A percentile compares a stretch with the other conserved stretches of the same genome.
phyloP scores from a whole-genome alignment of 2,888 invertebrate genomes.

The Thysanoteuthis rhombus region DNA sequence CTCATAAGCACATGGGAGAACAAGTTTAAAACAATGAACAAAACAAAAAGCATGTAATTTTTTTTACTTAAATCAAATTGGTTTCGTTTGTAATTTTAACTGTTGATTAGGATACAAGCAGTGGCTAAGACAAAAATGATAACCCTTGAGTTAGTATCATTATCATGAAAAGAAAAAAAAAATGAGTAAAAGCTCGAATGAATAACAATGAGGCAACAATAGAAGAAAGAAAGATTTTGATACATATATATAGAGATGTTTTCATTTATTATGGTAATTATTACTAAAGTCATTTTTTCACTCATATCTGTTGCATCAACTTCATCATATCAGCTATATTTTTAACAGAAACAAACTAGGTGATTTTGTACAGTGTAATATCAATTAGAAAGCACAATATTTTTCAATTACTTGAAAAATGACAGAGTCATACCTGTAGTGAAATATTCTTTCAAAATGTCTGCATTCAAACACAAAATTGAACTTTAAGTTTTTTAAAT shows the following conservation, averaged over 20 bases:
- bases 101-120: background rate
- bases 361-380: background rate
- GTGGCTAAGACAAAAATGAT: background rate
- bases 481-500: background rate
- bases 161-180: no score
- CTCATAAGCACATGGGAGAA: background rate
- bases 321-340: background rate
- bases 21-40: constrained; percentile 1
- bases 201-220: background rate
- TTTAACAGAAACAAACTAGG: background rate
- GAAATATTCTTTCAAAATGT: background rate
- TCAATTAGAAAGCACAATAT: background rate
- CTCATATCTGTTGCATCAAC: background rate
- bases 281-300: background rate
- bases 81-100: background rate
- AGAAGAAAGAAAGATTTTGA: background rate
- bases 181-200: background rate
- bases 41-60: constrained; percentile 19
- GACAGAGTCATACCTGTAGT: background rate
- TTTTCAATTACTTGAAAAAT: background rate
- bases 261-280: background rate
- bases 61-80: background rate
- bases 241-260: background rate
- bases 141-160: background rate
- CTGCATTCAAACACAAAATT: background rate